These are phyloP conservation scores for Cirrhinus molitorella DNA, from an alignment of 2,797 vertebrate species.

Conservation along the genomic window DNA sequence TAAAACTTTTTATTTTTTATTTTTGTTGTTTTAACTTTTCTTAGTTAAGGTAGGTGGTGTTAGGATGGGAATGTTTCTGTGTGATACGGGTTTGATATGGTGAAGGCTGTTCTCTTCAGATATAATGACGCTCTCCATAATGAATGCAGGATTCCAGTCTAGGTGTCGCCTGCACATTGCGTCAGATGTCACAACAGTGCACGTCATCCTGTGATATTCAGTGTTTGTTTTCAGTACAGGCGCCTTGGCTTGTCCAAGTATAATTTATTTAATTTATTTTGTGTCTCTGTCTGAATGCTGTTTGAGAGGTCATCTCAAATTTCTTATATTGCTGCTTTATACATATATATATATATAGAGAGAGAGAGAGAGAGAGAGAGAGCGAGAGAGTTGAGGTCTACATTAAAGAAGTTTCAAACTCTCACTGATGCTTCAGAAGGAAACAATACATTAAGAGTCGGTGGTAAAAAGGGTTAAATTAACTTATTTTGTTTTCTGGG, in stretches of 20 bases:
- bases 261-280: not conserved
- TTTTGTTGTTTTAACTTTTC: not conserved
- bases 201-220: not conserved
- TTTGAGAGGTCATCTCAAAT: not conserved
- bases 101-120: slow-evolving; percentile 1
- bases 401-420: too few relatives aligned
- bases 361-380: too few relatives aligned
- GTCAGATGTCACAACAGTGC: not conserved
- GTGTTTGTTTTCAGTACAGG: slow-evolving; percentile 14
- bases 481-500: too few relatives aligned
- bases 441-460: too few relatives aligned
- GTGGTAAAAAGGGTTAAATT: too few relatives aligned
- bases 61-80: not conserved
- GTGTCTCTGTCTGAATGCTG: not conserved
- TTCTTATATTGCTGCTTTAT: too few relatives aligned
- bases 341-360: too few relatives aligned
- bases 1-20: not conserved
- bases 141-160: slow-evolving; percentile 9
- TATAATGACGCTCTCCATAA: not conserved
- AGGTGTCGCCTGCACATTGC: not conserved
- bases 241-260: not conserved
- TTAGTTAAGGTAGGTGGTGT: not conserved
- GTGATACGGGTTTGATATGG: not conserved
- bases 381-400: too few relatives aligned
- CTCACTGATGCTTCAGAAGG: too few relatives aligned